Percentiles rank a stretch among this genome's conserved stretches.
These are phyloP conservation scores for Montipora capricornis DNA, from an alignment of 64 coral and sea anemone species.

Conservation along the genomic window DNA sequence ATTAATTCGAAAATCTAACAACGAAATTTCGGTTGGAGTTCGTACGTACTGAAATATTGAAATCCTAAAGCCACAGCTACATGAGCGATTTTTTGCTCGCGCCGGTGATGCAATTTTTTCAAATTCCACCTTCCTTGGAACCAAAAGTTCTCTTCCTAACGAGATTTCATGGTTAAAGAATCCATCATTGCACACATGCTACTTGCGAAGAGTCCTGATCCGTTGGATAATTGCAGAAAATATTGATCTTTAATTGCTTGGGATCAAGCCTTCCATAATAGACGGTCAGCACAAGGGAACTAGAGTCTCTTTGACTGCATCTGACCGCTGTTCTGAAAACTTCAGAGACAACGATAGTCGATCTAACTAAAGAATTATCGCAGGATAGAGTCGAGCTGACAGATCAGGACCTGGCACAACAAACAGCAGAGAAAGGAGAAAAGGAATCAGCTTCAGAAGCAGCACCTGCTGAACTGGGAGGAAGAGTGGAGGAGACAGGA, in stretches of 20 bases:
- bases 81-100: no score
- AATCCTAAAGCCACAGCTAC: no score
- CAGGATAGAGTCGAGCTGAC: no score
- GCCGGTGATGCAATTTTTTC: background rate
- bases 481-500: no score
- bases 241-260: background rate
- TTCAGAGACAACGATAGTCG: background rate
- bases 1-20: no score
- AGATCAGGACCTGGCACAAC: no score
- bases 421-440: no score
- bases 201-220: constrained; percentile 30
- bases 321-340: background rate
- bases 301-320: background rate
- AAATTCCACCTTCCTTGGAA: background rate
- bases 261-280: background rate
- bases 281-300: background rate
- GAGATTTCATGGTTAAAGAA: constrained; percentile 12
- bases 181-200: constrained; percentile 22
- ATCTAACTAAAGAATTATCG: background rate
- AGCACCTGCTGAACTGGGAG: no score
- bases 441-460: no score
- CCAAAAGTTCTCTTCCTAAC: background rate
- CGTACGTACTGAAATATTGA: no score
- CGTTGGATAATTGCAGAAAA: constrained; percentile 24
- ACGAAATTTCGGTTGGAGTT: no score